Evolutionary conservation across 2,113 vertebrate species (phyloP), one percentile per base, ranked within the genome.

Genomic region (Thomomys bottae): DNA sequence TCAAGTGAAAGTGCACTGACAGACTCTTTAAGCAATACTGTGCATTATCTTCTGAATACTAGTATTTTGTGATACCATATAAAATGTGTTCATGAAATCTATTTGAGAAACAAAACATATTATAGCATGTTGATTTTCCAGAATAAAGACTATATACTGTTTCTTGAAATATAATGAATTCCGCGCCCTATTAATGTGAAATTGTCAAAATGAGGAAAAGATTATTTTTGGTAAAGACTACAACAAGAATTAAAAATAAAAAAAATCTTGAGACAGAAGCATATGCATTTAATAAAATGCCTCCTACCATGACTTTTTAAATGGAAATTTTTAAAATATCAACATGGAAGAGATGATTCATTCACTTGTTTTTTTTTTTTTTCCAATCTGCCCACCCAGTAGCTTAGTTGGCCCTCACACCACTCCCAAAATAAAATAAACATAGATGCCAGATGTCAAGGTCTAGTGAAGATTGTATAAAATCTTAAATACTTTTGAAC

Each of bases 61-160:
- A 89, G 83, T 12, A 78, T 85, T 77, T 85, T 95, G 66, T 84
- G 61, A 64, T 77, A 68, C 66, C 70, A 38, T 87, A 45, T 49
- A 88, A 76, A 34, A 89, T 92, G 75, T 95, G 68, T 93, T 89
- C 89, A 61, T 84, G 77, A 94, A 94, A 90, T 67, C 40, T 57
- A 42, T 88, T 82, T 85, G 81, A 84, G 67, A 87, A 93, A 73
- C 54, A 92, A 26, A 86, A 73, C 10, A 81, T 76, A 89, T 84
- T 80, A 59, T 95, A 92, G 84, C 94, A 34, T 81, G 61, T 67
- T 92, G 89, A 77, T n/a, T 67, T 92, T 28, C 63, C 49, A 67
- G 86, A 93, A 91, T 87, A 49, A 88, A 38, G 4, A 17, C 45
- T 63, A n/a, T 24, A 73, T n/a, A n/a, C n/a, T n/a, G n/a, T n/a